phyloP scores from a whole-genome alignment of 2,888 invertebrate genomes.

The Rhopalosiphum nymphaeae region DNA sequence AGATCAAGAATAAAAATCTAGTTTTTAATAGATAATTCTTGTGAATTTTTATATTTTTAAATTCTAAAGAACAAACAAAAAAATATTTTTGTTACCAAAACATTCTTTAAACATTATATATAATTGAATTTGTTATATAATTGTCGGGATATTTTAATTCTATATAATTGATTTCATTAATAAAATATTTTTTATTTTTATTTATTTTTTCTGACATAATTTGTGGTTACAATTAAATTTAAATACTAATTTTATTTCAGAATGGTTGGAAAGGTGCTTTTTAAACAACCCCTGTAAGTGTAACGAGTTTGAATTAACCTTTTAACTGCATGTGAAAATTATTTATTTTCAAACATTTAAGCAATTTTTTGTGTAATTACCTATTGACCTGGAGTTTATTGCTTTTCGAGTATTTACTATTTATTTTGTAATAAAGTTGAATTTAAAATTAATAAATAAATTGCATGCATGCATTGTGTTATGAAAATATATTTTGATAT shows the following conservation, averaged over 20 bases:
- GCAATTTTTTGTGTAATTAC: neutral
- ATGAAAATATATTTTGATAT: neutral
- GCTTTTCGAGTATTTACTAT: neutral
- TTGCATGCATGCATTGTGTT: neutral
- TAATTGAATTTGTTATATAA: neutral
- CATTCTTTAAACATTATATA: neutral
- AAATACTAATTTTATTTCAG: constrained; percentile 64
- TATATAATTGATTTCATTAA: neutral
- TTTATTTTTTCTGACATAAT: constrained; percentile 12
- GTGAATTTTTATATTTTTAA: neutral
- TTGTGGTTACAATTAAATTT: neutral
- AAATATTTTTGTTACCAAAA: neutral
- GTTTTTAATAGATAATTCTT: neutral
- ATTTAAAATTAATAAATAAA: neutral
- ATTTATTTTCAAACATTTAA: neutral
- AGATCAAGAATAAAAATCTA: neutral
- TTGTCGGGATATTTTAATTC: neutral
- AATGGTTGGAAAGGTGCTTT: constrained; percentile 63
- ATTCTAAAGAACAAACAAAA: neutral
- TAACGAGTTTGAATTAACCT: neutral
- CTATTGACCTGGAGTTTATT: neutral
- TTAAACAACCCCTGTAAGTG: constrained; percentile 64
- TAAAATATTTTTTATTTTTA: constrained; percentile 35
- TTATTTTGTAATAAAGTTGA: neutral
- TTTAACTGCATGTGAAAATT: constrained; percentile 40